Base-by-base conservation (phyloP, 2,113 vertebrate genomes). In the Prietella phreatophila region DNA sequence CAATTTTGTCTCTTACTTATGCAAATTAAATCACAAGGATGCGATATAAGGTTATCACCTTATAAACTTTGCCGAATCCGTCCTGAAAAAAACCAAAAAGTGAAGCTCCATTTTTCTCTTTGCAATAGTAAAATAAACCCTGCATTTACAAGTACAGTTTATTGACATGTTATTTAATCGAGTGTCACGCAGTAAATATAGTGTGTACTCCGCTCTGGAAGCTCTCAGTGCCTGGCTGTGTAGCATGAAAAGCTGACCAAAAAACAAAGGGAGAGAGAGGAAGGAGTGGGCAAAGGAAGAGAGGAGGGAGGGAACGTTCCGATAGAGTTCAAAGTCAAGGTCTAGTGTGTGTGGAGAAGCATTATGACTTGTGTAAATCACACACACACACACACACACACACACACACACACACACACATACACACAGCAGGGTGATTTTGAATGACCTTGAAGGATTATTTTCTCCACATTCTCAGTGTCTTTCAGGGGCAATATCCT, bases 371-470 rank as follows among this genome's bases (percentile, higher is more conserved):
- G n/a, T 71, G 75, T 80, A 65, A 63, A 27, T 78, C 60, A 63
- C 86, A 61, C 53, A 88, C 76, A 85, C 55, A 42, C 39, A 89
- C 39, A 75, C 39, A 89, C 39, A 75, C 39, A 89, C 39, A 75
- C 76, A 85, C 55, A 42, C 60, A 63, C 86, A 61, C 53, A 88
- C 76, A 85, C 55, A 42, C 60, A 63, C 86, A 61, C 53, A 88
- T 63, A 85, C 55, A 42, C 39, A 89, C 39, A 75, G 10, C 81
- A 30, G 47, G 33, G 50, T 82, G 36, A 73, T 83, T 88, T 55
- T 83, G 65, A 83, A 65, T 60, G 22, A 61, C 73, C 82, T 88
- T 83, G 86, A 83, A 83, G 25, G 55, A 61, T 50, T 60, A 73
- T 83, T 79, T 79, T 33, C 22, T 30, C 14, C 65, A 50, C 14